Evolutionary conservation across 1,140 invertebrate genomes (phyloP).

Genomic region (Bemisia tabaci): DNA sequence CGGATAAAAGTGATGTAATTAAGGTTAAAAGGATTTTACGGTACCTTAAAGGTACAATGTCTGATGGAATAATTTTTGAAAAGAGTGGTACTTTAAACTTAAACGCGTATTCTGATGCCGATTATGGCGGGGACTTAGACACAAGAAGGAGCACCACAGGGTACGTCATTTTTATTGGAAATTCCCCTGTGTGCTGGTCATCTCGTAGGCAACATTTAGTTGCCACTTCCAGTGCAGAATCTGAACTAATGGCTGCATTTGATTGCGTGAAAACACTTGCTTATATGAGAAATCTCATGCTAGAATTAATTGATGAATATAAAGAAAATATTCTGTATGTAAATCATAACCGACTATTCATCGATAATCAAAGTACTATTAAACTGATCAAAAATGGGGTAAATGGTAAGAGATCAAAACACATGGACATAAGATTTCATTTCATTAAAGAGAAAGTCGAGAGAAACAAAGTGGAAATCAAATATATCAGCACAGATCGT

Average conservation of each 20-base stretch:
- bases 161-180: conserved; percentile 11
- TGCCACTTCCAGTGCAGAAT: conserved; percentile 11
- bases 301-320: too few species aligned
- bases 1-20: conserved; percentile 20
- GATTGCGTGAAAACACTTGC: conserved; percentile 17
- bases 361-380: too few species aligned
- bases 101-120: conserved; percentile 11
- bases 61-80: conserved; percentile 15
- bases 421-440: conserved; percentile 18
- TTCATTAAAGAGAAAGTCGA: conserved; percentile 15
- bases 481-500: conserved; percentile 13
- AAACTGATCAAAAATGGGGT: too few species aligned
- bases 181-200: conserved; percentile 12
- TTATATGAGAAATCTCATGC: conserved; percentile 15
- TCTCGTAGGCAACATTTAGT: conserved; percentile 14
- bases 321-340: too few species aligned
- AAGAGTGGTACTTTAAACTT: neutral
- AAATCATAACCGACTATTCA: too few species aligned
- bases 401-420: too few species aligned
- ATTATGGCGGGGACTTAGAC: conserved; percentile 9
- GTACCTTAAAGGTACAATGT: conserved; percentile 27
- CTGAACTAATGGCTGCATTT: conserved; percentile 13
- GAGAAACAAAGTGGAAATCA: conserved; percentile 10
- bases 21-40: conserved; percentile 24
- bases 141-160: conserved; percentile 12